Evolutionary conservation across 1,140 invertebrate species (phyloP), one percentile per base, ranked within the genome.

Genomic region (Glossosoma conforme): DNA sequence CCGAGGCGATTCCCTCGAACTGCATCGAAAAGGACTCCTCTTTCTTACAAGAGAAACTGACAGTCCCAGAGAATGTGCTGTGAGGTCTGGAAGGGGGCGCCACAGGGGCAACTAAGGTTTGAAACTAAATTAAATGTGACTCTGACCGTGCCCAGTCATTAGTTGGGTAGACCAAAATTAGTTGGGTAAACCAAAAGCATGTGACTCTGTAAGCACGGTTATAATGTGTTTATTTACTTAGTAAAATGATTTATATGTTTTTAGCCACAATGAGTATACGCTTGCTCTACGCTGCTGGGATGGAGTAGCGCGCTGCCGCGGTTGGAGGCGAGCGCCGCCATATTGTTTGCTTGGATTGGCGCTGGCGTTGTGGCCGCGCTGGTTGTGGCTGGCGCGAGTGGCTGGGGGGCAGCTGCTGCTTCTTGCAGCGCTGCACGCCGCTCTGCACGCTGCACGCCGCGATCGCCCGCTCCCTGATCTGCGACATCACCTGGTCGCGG

Each of bases 401-500:
- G 56, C 56, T 1, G 50, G 50, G 13, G 50, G 13, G n/a, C 32
- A 44, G 30, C 32, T 54, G 36, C 25, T 58, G 21, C 11, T 37
- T 10, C 35, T 58, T 1, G 50, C 38, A 5, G 30, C 40, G 18
- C 33, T 58, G 18, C 56, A 58, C 25, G 25, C 28, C 3, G 30
- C 44, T 9, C 25, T 32, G 11, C 13, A 18, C 9, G 13, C 30
- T 5, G 24, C 28, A 1, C 32, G 48, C 14, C 32, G 36, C 11
- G 41, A 35, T 22, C 46, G 46, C 3, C 46, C 53, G 14, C 46
- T 54, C 25, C 56, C 51, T 14, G 20, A 45, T 19, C 56, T 53
- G 30, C 52, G 49, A 33, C 56, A 58, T 43, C 56, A 52, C 24
- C 32, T 58, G 28, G 56, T 58, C 19, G 46, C 50, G 1, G 46